These are phyloP conservation scores for Acholoe squamosa DNA, from an alignment of 2,888 invertebrate species.

Conservation along the genomic window DNA sequence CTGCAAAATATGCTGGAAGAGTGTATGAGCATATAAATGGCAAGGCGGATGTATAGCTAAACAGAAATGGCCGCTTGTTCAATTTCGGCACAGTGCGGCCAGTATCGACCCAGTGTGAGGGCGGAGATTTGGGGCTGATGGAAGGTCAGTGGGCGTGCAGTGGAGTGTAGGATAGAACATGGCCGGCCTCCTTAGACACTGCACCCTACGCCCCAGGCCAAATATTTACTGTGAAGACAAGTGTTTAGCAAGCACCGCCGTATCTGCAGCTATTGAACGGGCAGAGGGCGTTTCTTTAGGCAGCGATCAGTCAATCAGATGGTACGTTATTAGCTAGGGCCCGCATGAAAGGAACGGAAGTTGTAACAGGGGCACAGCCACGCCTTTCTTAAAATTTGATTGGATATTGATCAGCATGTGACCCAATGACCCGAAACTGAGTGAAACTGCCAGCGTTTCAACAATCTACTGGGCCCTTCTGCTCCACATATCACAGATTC, in stretches of 20 bases:
- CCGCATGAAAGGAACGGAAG: neutral
- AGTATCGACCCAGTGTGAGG: neutral
- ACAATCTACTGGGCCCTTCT: too few relatives aligned
- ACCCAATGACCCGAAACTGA: constrained; percentile 33
- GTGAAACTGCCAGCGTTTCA: constrained; percentile 9
- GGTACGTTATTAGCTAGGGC: neutral
- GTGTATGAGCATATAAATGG: neutral
- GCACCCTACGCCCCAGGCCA: neutral
- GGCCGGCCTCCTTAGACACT: neutral
- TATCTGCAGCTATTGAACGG: neutral
- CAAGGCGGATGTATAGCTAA: neutral
- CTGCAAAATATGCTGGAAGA: neutral
- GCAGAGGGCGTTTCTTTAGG: neutral
- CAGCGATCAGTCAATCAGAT: constrained; percentile 26
- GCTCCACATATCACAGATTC: too few relatives aligned
- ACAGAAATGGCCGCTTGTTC: neutral
- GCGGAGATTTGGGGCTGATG: constrained; percentile 30
- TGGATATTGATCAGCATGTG: constrained; percentile 19
- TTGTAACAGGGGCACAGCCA: neutral
- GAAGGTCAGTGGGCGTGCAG: neutral
- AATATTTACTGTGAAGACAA: constrained; percentile 2
- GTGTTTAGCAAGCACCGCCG: neutral
- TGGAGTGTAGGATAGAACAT: neutral
- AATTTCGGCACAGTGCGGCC: neutral
- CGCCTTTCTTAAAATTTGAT: constrained; percentile 23